A percentile compares a stretch with the other conserved stretches of the same genome.
Evolutionary conservation across 2,113 vertebrate genomes (phyloP).

Genomic region (Tringa solitaria): DNA sequence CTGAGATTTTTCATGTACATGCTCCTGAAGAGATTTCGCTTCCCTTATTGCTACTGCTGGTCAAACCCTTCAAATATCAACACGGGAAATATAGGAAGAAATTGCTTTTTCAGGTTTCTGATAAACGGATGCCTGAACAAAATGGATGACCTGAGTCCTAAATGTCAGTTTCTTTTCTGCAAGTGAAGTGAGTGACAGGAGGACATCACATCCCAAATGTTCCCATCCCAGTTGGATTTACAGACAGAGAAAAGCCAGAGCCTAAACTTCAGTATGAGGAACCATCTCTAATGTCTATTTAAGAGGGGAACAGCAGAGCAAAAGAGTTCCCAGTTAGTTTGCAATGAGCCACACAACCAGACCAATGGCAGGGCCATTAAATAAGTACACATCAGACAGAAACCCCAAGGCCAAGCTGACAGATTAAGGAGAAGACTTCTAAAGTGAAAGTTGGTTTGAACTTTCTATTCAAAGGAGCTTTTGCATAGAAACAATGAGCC

Average conservation of each 20-base stretch:
- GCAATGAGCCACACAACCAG: neutral
- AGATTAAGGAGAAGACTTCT: neutral
- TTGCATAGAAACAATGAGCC: neutral
- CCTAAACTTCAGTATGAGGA: neutral
- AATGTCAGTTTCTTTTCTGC: neutral
- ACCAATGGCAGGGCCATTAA: neutral
- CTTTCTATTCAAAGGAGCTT: neutral
- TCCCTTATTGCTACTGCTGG: neutral
- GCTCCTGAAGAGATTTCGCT: neutral
- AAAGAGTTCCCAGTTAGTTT: neutral
- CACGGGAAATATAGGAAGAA: neutral
- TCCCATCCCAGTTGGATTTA: neutral
- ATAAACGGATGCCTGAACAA: neutral
- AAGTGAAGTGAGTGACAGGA: neutral
- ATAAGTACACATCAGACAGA: fast-evolving
- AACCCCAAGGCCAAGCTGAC: neutral
- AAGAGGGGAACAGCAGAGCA: neutral
- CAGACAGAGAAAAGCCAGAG: neutral
- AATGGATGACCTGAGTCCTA: neutral
- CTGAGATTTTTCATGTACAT: neutral
- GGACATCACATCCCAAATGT: neutral
- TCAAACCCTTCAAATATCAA: neutral
- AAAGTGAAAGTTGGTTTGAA: neutral
- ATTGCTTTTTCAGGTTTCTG: neutral
- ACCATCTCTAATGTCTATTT: neutral